Evolutionary conservation across 2,113 vertebrate genomes (phyloP).

Genomic region (Hymenochirus boettgeri): DNA sequence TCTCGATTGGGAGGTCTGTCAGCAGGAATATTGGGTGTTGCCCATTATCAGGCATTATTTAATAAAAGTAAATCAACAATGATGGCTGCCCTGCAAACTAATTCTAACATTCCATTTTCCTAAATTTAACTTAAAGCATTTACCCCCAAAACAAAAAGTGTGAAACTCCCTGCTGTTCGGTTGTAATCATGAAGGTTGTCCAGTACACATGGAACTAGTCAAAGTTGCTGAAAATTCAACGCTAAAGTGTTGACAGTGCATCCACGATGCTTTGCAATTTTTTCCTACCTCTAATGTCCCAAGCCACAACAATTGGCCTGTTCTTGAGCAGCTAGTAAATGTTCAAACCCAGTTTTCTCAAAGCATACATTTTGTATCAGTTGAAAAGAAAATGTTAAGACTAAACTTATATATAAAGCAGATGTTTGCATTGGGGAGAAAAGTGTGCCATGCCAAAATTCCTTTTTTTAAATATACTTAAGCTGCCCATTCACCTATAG

Average conservation of each 20-base stretch:
- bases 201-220: slow-evolving; percentile 46
- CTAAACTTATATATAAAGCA: no score
- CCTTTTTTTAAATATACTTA: no score
- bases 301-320: slow-evolving; percentile 39
- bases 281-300: slow-evolving; percentile 17
- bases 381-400: no score
- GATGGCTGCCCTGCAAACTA: slow-evolving; percentile 29
- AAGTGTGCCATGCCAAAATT: no score
- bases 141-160: slow-evolving; percentile 36
- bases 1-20: no score
- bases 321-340: no score
- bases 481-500: no score
- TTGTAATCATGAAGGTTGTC: slow-evolving; percentile 45
- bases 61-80: slow-evolving; percentile 12
- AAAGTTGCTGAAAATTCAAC: slow-evolving; percentile 45
- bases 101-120: slow-evolving; percentile 42
- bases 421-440: no score
- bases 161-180: slow-evolving; percentile 44
- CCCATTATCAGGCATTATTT: no score
- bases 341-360: no score
- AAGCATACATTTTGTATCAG: no score
- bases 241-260: slow-evolving; percentile 39
- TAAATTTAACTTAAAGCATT: slow-evolving; percentile 49
- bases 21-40: no score
- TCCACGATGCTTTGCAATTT: slow-evolving; percentile 40